A percentile compares a stretch with the other conserved stretches of the same genome.
phyloP scores from a whole-genome alignment of 2,113 vertebrate species.

The Leptodactylus fuscus region DNA sequence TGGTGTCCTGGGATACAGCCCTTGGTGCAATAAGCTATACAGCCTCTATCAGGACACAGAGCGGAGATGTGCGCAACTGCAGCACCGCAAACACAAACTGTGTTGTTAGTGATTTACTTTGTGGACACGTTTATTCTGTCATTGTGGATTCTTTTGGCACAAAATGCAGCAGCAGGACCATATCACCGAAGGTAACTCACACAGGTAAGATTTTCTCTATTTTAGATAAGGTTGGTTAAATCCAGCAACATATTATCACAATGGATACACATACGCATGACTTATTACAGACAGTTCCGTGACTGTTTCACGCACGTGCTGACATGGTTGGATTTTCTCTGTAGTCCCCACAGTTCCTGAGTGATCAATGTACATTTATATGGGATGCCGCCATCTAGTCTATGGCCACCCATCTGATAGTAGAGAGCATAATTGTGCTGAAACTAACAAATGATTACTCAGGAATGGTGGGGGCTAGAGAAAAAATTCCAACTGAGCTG shows the following conservation, averaged over 20 bases:
- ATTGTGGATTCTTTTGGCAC: conserved; percentile 69
- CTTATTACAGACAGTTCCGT: not conserved
- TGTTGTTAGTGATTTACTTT: conserved; percentile 69
- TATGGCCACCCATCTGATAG: no score
- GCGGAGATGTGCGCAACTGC: conserved; percentile 59
- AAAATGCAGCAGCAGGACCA: conserved; percentile 65
- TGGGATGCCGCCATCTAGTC: no score
- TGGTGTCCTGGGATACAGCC: conserved; percentile 72
- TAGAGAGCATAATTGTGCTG: no score
- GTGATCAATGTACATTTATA: no score
- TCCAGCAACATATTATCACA: no score
- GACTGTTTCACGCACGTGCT: no score
- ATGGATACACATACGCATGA: not conserved
- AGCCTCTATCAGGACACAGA: conserved; percentile 58
- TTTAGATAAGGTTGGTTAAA: no score
- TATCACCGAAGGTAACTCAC: conserved; percentile 58
- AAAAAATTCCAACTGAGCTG: no score
- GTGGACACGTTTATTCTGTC: conserved; percentile 71
- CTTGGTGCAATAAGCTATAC: conserved; percentile 69
- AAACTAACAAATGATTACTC: no score
- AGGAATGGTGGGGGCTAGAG: no score
- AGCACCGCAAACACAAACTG: conserved; percentile 67
- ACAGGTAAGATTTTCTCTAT: conserved; percentile 67
- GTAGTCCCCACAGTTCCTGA: no score
- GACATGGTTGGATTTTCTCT: no score